These are phyloP conservation scores for Isaurus tuberculatus DNA, from an alignment of 92 coral and sea anemone genomes.

Conservation along the genomic window DNA sequence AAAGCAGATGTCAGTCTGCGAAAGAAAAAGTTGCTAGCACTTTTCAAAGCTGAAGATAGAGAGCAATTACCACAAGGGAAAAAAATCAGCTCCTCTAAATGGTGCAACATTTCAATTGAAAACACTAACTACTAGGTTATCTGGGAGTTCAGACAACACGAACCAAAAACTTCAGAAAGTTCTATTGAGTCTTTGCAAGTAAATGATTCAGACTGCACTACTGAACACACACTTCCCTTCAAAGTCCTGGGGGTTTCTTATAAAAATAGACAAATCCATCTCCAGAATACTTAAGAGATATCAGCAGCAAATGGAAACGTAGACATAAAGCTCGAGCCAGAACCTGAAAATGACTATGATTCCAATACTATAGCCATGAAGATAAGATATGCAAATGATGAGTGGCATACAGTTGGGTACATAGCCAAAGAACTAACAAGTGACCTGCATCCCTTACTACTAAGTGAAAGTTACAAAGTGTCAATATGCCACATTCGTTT, in stretches of 20 bases:
- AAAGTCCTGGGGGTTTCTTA: constrained; percentile 29
- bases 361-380: constrained; percentile 51
- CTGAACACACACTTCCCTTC: constrained; percentile 47
- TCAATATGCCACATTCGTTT: constrained; percentile 12
- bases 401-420: constrained; percentile 48
- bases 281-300: constrained; percentile 16
- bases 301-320: neutral
- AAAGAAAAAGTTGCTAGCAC: neutral
- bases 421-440: constrained; percentile 44
- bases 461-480: neutral
- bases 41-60: neutral
- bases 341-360: constrained; percentile 54
- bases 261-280: constrained; percentile 45
- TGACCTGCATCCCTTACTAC: constrained; percentile 17
- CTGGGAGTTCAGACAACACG: constrained; percentile 36
- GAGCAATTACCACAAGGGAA: neutral
- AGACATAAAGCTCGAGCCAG: constrained; percentile 21
- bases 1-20: neutral
- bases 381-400: constrained; percentile 19
- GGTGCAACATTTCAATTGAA: constrained; percentile 38
- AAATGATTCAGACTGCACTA: neutral
- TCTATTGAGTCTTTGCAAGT: neutral
- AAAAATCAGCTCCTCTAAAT: constrained; percentile 35
- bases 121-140: constrained; percentile 26
- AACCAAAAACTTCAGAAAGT: neutral